Conservation (phyloP, 2,113 vertebrate genomes). For the Monarcha castaneiventris region DNA sequence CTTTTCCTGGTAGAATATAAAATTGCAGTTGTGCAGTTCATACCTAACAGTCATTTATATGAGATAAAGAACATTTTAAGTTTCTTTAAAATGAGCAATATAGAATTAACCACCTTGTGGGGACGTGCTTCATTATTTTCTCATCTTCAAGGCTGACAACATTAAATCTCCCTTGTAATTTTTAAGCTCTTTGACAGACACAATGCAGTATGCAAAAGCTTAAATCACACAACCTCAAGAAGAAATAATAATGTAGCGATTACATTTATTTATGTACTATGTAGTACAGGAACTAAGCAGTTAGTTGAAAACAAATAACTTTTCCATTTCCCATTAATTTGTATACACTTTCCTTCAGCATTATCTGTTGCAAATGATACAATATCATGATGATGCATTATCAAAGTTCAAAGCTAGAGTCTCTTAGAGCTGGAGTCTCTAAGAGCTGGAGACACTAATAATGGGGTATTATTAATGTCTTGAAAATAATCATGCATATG, state of each 20-base stretch:
- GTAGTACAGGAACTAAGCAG: neutral
- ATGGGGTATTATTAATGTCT: neutral
- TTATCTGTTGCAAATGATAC: neutral
- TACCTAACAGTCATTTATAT: neutral
- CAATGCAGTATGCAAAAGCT: neutral
- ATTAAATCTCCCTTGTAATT: conserved; percentile 16
- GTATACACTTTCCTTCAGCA: neutral
- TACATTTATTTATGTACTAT: neutral
- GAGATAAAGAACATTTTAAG: neutral
- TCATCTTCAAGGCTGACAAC: conserved; percentile 13
- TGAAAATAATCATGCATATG: neutral
- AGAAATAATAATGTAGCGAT: neutral
- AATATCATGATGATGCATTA: neutral
- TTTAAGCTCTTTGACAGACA: neutral
- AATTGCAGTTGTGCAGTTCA: neutral
- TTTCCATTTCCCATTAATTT: neutral
- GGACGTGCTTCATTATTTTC: conserved; percentile 11
- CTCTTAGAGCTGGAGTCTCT: neutral
- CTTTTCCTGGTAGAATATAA: neutral
- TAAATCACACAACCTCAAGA: neutral
- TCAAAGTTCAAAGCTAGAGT: neutral
- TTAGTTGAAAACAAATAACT: conserved; percentile 5
- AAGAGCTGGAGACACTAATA: neutral
- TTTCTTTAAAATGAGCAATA: neutral
- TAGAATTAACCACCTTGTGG: conserved; percentile 3